Evolutionary conservation across 2,797 vertebrate species (phyloP), one percentile per base, ranked within the genome.

Genomic region (Perdix hodgsoniae): DNA sequence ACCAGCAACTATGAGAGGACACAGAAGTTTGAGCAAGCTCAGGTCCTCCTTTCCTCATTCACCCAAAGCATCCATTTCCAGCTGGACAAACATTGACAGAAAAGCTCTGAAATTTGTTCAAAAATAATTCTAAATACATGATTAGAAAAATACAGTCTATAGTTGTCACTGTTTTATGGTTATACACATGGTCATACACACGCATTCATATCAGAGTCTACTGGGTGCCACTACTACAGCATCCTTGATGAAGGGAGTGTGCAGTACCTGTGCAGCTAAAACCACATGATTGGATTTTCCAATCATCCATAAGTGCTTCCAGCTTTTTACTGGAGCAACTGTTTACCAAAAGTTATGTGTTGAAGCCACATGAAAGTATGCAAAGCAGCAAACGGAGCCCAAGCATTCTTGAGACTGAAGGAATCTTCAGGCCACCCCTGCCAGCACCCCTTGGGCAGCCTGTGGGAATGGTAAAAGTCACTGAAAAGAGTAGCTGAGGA

Each of bases 391-490:
- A 70, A 76, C 10, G 10, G 31, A 80, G 33, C 14, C 9, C 6
- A 42, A 76, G 78, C 29, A 61, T 33, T 57, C 45, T 10, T 31
- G 42, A 47, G 40, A 26, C 59, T 86, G 45, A 45, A 61, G n/a
- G 59, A n/a, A 65, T 31, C 60, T 56, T 49, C 60, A 37, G 49
- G 54, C 57, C 22, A 86, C 29, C 45, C 74, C 37, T 87, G 60
- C 10, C 77, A 11, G 2, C 31, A 67, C 11, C 40, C 74, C 39
- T 2, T 1, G 1, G 16, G 27, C 17, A 8, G 35, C 1, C 1
- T 3, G 2, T 31, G 27, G 18, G 5, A 4, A 56, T 40, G 78
- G 4, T 18, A 45, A 71, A 80, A 42, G 7, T 79, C 40, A 26
- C 27, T 26, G 54, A 33, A 67, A 85, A 69, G 6, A 63, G 52